These are phyloP conservation scores for Dicyrtomina minuta DNA, from an alignment of 2,888 invertebrate species.

Conservation along the genomic window DNA sequence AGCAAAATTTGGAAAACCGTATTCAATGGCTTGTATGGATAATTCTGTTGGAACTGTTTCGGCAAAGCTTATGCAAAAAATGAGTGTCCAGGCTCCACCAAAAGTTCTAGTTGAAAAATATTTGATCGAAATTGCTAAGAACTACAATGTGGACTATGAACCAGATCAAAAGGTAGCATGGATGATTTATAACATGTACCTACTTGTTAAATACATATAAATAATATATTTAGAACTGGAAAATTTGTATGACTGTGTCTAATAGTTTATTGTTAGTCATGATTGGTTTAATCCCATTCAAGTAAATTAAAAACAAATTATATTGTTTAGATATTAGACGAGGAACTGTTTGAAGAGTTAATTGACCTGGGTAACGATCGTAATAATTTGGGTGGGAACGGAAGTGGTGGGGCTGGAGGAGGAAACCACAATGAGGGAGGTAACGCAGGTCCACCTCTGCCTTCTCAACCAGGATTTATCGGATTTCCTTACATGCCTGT, in stretches of 20 bases:
- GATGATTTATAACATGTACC: neutral
- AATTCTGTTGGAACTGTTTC: slow-evolving; percentile 78
- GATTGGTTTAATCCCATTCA: neutral
- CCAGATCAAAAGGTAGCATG: slow-evolving; percentile 77
- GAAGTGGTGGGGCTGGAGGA: slow-evolving; percentile 37
- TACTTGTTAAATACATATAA: neutral
- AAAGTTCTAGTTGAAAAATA: slow-evolving; percentile 91
- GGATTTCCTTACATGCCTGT: slow-evolving; percentile 74
- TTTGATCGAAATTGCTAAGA: slow-evolving; percentile 93
- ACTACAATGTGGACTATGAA: slow-evolving; percentile 89
- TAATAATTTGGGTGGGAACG: slow-evolving; percentile 62
- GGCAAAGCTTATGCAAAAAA: slow-evolving; percentile 88
- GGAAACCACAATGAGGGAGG: slow-evolving; percentile 55
- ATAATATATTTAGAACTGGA: neutral
- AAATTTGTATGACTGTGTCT: too few relatives aligned
- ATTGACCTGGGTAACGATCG: slow-evolving; percentile 60
- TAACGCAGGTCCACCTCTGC: slow-evolving; percentile 17
- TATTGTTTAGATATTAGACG: slow-evolving; percentile 11
- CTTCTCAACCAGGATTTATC: slow-evolving; percentile 67
- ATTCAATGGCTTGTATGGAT: slow-evolving; percentile 78
- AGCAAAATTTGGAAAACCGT: slow-evolving; percentile 90
- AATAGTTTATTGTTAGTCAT: neutral
- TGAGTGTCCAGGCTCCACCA: slow-evolving; percentile 91
- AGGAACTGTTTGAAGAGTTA: slow-evolving; percentile 11
- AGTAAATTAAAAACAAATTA: too few relatives aligned